phyloP scores from a whole-genome alignment of 2,113 vertebrate species.

The Sapajus apella region DNA sequence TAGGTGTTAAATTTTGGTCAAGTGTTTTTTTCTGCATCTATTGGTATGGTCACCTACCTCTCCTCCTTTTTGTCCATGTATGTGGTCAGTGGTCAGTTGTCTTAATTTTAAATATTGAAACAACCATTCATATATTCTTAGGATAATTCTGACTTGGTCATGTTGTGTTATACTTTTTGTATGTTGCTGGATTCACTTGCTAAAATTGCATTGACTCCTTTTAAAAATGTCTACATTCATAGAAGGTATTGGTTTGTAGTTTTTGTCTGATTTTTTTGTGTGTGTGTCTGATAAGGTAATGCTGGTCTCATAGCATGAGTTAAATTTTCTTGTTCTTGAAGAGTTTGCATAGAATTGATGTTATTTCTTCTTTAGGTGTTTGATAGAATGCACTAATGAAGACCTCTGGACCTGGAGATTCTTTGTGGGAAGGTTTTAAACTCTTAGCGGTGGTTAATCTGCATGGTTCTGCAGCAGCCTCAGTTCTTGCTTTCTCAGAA shows the following conservation, averaged over 20 bases:
- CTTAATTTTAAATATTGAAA: background rate
- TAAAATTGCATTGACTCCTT: background rate
- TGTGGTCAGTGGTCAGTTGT: background rate
- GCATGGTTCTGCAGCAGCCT: too few species aligned
- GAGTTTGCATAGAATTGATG: background rate
- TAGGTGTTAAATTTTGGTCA: background rate
- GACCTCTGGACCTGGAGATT: background rate
- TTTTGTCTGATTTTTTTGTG: background rate
- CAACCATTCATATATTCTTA: background rate
- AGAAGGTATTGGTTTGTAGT: background rate
- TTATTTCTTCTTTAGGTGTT: background rate
- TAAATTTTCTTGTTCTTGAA: background rate
- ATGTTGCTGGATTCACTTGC: background rate
- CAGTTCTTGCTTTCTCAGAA: too few species aligned
- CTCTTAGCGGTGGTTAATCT: too few species aligned
- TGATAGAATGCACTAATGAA: background rate
- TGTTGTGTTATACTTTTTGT: background rate
- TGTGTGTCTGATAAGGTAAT: background rate
- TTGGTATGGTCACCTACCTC: background rate
- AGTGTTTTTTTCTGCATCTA: background rate
- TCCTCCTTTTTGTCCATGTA: background rate
- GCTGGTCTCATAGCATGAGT: background rate
- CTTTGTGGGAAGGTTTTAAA: slow-evolving; percentile 19
- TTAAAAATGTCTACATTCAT: background rate
- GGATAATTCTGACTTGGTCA: background rate